Conservation (phyloP, 2,797 vertebrate genomes). For the Arrhamphus sclerolepis region DNA sequence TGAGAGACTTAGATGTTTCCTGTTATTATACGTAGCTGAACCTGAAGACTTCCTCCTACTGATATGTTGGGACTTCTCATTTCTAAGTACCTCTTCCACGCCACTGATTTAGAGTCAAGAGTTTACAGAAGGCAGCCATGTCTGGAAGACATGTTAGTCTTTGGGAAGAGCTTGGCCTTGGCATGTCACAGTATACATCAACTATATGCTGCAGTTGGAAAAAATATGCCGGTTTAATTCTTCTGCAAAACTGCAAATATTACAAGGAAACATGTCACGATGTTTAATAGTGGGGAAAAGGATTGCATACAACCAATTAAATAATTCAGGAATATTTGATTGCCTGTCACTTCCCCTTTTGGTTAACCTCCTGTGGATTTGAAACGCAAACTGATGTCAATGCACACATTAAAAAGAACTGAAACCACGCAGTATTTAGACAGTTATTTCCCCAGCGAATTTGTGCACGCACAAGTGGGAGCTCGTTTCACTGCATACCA, state of each 20-base stretch:
- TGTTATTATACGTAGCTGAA: conserved; percentile 49
- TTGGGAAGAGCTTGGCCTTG: conserved; percentile 2
- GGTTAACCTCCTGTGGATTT: neutral
- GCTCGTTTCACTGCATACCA: conserved; percentile 81
- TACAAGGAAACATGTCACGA: neutral
- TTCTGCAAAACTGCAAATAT: neutral
- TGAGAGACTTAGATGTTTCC: conserved; percentile 47
- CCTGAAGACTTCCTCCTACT: conserved; percentile 44
- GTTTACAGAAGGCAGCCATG: conserved; percentile 18
- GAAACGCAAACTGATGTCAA: neutral
- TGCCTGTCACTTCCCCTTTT: neutral
- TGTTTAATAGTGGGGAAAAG: neutral
- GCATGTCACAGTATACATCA: neutral
- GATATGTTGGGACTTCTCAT: conserved; percentile 18
- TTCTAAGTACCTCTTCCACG: conserved; percentile 5
- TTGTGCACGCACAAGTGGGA: neutral
- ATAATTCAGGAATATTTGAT: neutral
- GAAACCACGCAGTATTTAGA: no score
- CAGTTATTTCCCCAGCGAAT: neutral
- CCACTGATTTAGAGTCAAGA: conserved; percentile 9
- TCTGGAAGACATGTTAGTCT: neutral
- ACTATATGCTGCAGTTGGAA: neutral
- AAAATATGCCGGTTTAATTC: neutral
- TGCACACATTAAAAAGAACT: no score
- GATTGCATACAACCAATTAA: neutral